Base-by-base conservation (phyloP, 2,888 invertebrate species). In the Nomada flava region DNA sequence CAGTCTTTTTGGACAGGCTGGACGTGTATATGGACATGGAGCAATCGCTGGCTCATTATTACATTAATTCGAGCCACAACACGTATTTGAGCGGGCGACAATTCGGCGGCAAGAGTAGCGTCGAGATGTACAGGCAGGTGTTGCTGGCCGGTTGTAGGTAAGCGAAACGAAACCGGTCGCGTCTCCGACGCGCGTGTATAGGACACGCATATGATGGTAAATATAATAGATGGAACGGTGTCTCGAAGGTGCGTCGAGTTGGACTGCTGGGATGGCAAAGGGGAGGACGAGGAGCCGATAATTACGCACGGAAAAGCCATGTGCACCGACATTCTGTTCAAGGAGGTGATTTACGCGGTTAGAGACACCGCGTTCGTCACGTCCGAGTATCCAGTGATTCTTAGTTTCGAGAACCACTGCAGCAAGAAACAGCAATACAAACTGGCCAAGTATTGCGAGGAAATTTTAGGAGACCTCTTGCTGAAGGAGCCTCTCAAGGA, bases 261-360 rank as follows among this genome's bases (percentile, higher is more conserved):
- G 72, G 99, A 99, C 94, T 99, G 99, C 94, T 99, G 99, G 99
- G 99, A 99, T 94, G 99, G 99, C 11, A 98, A 97, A 94, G 98
- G 98, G 0, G 98, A 99, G 94, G 99, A 99, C 91, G 99, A 99
- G 91, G 99, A 99, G 92, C 99, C 99, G 0, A 99, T 99, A 91
- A 99, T 99, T 88, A 99, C 99, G 52, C 99, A 99, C 94, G 99
- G 99, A 63, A 99, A 99, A 95, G 99, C 99, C 7, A 99, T 99
- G 99, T 99, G 99, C 93, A 99, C 99, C 2, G 99, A 99, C 94
- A 99, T 99, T 91, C 95, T 99, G 29, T 99, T 99, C 94, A 99
- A 98, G 94, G 98, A 99, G 94, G 99, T 99, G 60, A 99, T 99
- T 90, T 97, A 98, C 94, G 99, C 99, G 4, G 97, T 99, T 79